These are phyloP conservation scores for Darevskia nairensis DNA, from an alignment of 2,797 vertebrate species.

Conservation along the genomic window DNA sequence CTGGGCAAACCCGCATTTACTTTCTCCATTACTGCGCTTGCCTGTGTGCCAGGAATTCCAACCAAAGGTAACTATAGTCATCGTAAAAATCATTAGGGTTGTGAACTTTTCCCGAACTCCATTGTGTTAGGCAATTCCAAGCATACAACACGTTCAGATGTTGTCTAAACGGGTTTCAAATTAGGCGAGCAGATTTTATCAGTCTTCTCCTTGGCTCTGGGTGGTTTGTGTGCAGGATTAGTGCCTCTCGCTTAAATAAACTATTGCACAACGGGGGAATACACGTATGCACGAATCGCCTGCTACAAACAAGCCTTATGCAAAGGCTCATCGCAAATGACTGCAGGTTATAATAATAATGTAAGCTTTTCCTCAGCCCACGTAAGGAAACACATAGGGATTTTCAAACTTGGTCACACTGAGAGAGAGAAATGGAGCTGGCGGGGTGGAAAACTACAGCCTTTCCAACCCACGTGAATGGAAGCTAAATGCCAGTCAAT, in stretches of 20 bases:
- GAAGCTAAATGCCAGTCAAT: not conserved
- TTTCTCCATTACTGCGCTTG: not conserved
- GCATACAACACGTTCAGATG: not conserved
- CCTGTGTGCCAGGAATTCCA: not conserved
- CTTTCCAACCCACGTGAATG: not conserved
- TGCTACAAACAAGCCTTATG: not conserved
- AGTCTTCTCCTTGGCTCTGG: rapidly evolving
- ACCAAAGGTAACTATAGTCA: not conserved
- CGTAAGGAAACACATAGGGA: not conserved
- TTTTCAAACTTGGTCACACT: not conserved
- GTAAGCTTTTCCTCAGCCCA: not conserved
- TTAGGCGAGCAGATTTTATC: conserved; percentile 4
- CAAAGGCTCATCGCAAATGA: conserved; percentile 24
- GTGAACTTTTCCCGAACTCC: not conserved
- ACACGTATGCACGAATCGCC: not conserved
- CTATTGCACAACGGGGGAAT: not conserved
- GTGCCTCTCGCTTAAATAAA: not conserved
- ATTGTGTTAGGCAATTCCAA: not conserved
- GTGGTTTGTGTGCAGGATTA: not conserved
- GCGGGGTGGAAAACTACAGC: not conserved
- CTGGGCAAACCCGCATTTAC: not conserved
- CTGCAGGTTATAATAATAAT: not conserved
- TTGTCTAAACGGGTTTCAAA: conserved; percentile 15
- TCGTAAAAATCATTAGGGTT: not conserved
- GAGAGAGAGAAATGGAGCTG: not conserved